Conservation (phyloP, 2,888 invertebrate genomes). For the Nymphalis c-album region DNA sequence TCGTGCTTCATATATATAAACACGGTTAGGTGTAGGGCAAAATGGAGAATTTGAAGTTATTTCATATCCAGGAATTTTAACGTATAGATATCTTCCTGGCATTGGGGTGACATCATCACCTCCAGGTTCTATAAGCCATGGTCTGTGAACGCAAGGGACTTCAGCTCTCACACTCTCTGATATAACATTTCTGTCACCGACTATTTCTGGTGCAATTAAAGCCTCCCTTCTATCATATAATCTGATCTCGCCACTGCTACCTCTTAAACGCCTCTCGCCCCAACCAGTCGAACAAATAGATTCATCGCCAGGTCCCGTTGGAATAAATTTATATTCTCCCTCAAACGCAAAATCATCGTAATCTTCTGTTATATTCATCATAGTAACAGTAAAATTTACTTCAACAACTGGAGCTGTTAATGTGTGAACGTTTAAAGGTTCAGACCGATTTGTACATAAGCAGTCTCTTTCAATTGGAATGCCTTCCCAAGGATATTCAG, state of each 20-base stretch:
- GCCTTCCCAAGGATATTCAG: constrained; percentile 86
- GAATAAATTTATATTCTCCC: constrained; percentile 85
- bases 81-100: constrained; percentile 85
- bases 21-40: constrained; percentile 86
- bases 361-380: constrained; percentile 91
- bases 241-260: constrained; percentile 88
- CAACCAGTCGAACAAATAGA: constrained; percentile 84
- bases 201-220: constrained; percentile 67
- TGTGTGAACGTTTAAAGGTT: constrained; percentile 84
- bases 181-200: constrained; percentile 75
- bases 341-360: constrained; percentile 90
- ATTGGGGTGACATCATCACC: constrained; percentile 83
- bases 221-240: constrained; percentile 83
- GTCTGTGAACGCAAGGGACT: constrained; percentile 86
- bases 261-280: constrained; percentile 84
- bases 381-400: constrained; percentile 86
- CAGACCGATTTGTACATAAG: constrained; percentile 86
- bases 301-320: constrained; percentile 79
- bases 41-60: constrained; percentile 72
- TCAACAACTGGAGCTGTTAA: constrained; percentile 86
- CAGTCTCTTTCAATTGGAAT: constrained; percentile 86
- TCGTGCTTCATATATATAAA: constrained; percentile 86
- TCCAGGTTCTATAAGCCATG: constrained; percentile 90
- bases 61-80: constrained; percentile 86
- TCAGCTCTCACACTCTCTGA: constrained; percentile 78